Evolutionary conservation across 2,888 invertebrate species (phyloP), one percentile per base, ranked within the genome.

Genomic region (Spodoptera picta): DNA sequence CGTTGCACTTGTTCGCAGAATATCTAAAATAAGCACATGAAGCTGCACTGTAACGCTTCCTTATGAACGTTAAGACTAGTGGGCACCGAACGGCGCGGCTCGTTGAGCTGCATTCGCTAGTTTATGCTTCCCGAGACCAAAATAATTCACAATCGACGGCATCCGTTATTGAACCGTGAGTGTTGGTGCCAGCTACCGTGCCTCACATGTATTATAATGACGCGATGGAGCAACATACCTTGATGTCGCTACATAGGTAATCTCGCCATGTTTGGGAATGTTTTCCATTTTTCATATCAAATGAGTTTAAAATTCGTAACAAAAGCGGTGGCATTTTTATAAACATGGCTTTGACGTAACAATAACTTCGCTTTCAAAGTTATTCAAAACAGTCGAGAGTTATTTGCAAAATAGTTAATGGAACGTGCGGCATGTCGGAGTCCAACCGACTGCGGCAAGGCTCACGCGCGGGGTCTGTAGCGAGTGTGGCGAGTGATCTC

Each of bases 131-230:
- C 90, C 90, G 90, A 87, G 92, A 90, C 92, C 87, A 83, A 94
- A 94, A 94, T 93, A 93, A 86, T 89, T 87, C 83, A 89, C 90
- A 91, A 92, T 92, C 90, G 87, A 84, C 90, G 81, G 91, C 87
- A 89, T 92, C 91, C 92, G 90, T 74, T 79, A 78, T 78, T 89
- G 89, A 89, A 87, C 86, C 75, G 75, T 75, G 82, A 86, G 83
- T 85, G 83, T 84, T 78, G 80, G 68, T 69, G 64, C 57, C 61
- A 75, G 78, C 65, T 68, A 64, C 66, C 69, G 74, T 78, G 79
- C 83, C 77, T 57, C 52, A 49, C 12, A 50, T 54, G 36, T 71
- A 59, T 79, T 83, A 76, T 81, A 80, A 82, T 73, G 75, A 63
- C 57, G 55, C 73, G 75, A 61, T 56, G 58, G n/a, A 75, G 50